These are phyloP conservation scores for Stichodactyla helianthus DNA, from an alignment of 64 coral and sea anemone genomes.

Conservation along the genomic window DNA sequence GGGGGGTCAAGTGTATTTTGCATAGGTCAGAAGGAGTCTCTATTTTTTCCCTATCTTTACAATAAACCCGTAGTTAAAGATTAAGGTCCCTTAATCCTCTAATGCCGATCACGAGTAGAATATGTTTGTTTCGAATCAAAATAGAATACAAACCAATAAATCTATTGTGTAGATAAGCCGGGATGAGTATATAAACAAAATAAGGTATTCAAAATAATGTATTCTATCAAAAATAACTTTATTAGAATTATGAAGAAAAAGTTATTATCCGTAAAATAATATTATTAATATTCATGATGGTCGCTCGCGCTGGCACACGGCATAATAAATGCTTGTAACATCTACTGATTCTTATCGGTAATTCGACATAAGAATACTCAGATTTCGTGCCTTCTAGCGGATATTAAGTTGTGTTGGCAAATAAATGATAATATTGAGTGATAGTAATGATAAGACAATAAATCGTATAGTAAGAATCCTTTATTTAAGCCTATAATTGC, in stretches of 20 bases:
- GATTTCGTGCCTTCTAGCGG: background rate
- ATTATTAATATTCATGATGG: background rate
- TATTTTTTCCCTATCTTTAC: no score
- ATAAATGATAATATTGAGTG: background rate
- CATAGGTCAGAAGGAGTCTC: no score
- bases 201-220: background rate
- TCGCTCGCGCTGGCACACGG: background rate
- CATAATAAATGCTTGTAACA: no score
- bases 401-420: background rate
- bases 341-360: background rate
- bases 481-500: background rate
- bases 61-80: no score
- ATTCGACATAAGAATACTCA: background rate
- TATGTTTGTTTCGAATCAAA: background rate
- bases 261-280: background rate
- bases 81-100: no score
- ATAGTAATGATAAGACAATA: background rate
- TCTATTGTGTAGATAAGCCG: background rate
- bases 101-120: background rate
- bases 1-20: no score
- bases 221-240: background rate
- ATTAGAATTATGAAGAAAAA: background rate
- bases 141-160: background rate
- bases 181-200: background rate
- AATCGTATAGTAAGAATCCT: background rate